Percentiles rank a stretch among this genome's conserved stretches.
These are phyloP conservation scores for Cossypha heuglini DNA, from an alignment of 2,797 vertebrate genomes.

Conservation along the genomic window DNA sequence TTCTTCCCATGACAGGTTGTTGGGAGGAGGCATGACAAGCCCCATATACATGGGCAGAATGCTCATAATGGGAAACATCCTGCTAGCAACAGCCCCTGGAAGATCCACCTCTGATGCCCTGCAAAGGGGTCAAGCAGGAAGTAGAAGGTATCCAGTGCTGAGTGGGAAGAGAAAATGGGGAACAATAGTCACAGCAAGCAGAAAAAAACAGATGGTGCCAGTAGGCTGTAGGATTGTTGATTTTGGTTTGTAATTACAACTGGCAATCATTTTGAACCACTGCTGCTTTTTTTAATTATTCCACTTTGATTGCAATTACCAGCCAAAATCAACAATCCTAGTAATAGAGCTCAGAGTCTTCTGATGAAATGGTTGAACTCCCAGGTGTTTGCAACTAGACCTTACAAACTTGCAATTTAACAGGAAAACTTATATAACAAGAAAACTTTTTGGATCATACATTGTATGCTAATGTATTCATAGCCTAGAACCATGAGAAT, in stretches of 20 bases:
- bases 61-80: background rate
- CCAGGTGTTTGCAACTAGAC: background rate
- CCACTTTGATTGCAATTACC: background rate
- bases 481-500: background rate
- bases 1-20: background rate
- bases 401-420: background rate
- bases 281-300: slow-evolving; percentile 20
- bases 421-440: background rate
- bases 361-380: background rate
- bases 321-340: slow-evolving; percentile 46
- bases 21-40: background rate
- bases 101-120: background rate
- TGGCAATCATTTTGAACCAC: background rate
- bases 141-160: background rate
- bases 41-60: background rate
- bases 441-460: background rate
- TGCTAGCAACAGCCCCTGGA: background rate
- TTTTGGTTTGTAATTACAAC: slow-evolving; percentile 33
- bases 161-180: background rate
- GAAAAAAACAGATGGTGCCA: background rate
- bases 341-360: background rate
- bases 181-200: background rate
- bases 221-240: background rate
- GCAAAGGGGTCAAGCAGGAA: background rate
- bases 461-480: background rate